Evolutionary conservation across 2,113 vertebrate genomes (phyloP), one percentile per base, ranked within the genome.

Genomic region (Phrynocephalus versicolor): DNA sequence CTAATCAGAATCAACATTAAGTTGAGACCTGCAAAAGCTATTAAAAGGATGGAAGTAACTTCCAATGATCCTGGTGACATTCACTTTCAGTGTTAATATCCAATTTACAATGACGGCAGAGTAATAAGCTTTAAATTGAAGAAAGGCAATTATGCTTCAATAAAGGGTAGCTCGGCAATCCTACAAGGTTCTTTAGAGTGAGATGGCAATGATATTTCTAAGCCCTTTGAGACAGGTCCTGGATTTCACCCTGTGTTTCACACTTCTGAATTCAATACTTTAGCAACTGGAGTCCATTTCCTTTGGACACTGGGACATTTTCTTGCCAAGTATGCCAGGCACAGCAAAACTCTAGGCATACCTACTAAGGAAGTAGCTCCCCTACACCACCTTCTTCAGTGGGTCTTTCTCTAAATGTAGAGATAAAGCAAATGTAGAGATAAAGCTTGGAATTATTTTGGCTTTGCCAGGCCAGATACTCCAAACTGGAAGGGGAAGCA

Each of bases 61-160:
- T 83, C 86, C 81, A 88, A 77, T 71, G 79, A 89, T 70, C 79
- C 15, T 62, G 79, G 37, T 89, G 88, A 85, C 85, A 91, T 92
- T 94, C 27, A 80, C 85, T 93, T 91, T 93, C 91, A 90, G 79
- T 84, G 88, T 85, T 91, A 94, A 93, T 86, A 84, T 71, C 75
- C 83, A 90, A 88, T 92, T 93, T 95, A 94, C 82, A 81, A 89
- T 12, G 16, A 88, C 88, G 91, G 84, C 27, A 92, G 41, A 72
- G 89, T 93, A 89, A 92, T 82, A 92, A 91, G 81, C 74, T 85
- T 90, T 89, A 89, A 93, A 92, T 55, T 82, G 79, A 88, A 77
- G 88, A 85, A 87, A 84, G 82, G 37, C 90, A 93, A 86, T 90
- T 85, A 85, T 35, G 62, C 77, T 89, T 89, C 85, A 92, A 84